These are phyloP conservation scores for Andrena marginata DNA, from an alignment of 2,888 invertebrate species.

Conservation along the genomic window DNA sequence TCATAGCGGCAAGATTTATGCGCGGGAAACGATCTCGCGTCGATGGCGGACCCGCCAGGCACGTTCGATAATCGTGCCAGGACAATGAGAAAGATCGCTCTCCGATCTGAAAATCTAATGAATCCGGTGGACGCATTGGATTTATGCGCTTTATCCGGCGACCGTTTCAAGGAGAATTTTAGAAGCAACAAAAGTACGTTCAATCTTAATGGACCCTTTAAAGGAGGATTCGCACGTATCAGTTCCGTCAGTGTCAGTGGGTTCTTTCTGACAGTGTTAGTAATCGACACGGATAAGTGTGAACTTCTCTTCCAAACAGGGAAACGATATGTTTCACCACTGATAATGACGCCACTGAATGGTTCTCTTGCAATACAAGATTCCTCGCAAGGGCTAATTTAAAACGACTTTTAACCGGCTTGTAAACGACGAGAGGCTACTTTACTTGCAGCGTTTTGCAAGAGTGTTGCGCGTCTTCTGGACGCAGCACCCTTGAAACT, in stretches of 20 bases:
- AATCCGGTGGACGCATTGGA: constrained; percentile 26
- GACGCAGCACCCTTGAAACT: not conserved
- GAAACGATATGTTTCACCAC: too few species aligned
- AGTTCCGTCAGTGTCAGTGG: too few species aligned
- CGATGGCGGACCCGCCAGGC: constrained; percentile 37
- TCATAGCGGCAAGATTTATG: constrained; percentile 58
- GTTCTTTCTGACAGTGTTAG: too few species aligned
- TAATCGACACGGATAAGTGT: too few species aligned
- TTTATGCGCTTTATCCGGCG: constrained; percentile 27
- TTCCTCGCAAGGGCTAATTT: not conserved
- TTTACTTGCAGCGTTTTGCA: not conserved
- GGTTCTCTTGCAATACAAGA: too few species aligned
- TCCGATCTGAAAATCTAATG: constrained; percentile 56
- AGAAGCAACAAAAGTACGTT: not conserved
- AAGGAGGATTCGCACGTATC: too few species aligned
- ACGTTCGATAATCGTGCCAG: constrained; percentile 52
- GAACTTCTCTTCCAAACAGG: too few species aligned
- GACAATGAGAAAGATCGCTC: constrained; percentile 57
- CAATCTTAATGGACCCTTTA: too few species aligned
- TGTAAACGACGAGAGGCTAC: too few species aligned
- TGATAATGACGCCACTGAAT: too few species aligned
- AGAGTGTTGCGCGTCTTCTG: not conserved
- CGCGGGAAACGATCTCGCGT: constrained; percentile 41
- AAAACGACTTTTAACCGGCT: too few species aligned
- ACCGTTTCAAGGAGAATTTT: not conserved